phyloP scores from a whole-genome alignment of 2,888 invertebrate genomes.

The Lasioglossum vierecki region DNA sequence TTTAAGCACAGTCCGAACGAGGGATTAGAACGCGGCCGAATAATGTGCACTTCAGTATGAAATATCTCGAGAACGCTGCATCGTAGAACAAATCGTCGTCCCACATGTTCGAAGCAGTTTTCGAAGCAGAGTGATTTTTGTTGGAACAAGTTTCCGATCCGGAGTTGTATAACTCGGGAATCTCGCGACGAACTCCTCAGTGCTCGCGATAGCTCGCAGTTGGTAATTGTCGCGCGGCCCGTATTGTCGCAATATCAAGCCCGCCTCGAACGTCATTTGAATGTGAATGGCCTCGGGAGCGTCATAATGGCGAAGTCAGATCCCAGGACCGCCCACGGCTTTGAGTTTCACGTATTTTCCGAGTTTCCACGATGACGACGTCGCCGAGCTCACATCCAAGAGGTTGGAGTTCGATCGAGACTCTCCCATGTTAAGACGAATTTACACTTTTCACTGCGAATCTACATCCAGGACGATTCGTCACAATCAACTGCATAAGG shows the following conservation, averaged over 20 bases:
- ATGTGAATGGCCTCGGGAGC: slow-evolving; percentile 27
- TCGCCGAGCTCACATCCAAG: not conserved
- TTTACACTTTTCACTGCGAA: not conserved
- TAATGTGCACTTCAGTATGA: not conserved
- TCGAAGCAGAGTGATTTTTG: no score
- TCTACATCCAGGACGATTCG: no score
- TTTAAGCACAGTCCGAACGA: not conserved
- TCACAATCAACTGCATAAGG: no score
- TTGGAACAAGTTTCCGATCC: not conserved
- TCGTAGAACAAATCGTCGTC: not conserved
- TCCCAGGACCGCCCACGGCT: not conserved
- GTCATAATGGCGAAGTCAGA: slow-evolving; percentile 26
- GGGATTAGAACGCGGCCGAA: not conserved
- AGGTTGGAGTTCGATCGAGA: slow-evolving; percentile 13
- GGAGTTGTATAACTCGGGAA: not conserved
- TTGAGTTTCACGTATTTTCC: slow-evolving; percentile 27
- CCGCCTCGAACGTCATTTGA: slow-evolving; percentile 30
- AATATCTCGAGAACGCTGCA: not conserved
- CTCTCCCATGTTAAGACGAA: not conserved
- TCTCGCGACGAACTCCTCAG: not conserved
- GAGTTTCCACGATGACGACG: not conserved
- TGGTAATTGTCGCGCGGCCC: slow-evolving; percentile 7
- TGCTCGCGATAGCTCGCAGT: not conserved
- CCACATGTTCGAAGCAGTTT: not conserved
- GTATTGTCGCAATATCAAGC: not conserved